phyloP scores from a whole-genome alignment of 2,113 vertebrate genomes.

The Clinocottus analis region DNA sequence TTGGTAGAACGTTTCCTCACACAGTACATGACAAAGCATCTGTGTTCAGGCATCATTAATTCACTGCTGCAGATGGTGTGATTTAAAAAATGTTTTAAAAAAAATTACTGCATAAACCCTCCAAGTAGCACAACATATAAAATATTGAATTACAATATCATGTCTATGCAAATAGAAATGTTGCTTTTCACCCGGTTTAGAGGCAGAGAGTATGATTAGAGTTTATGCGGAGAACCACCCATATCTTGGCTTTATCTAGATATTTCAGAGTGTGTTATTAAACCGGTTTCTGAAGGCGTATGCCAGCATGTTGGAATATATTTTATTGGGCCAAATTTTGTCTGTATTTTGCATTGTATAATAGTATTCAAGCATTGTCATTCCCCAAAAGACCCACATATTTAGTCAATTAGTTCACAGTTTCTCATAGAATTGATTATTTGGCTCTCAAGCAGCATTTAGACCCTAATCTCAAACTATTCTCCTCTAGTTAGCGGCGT shows the following conservation, averaged over 20 bases:
- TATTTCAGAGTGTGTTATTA: no score
- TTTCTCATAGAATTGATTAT: neutral
- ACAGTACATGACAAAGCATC: slow-evolving; percentile 16
- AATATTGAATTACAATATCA: neutral
- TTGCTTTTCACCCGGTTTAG: neutral
- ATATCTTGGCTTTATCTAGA: neutral
- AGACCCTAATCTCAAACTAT: neutral
- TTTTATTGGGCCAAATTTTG: neutral
- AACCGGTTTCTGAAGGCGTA: neutral
- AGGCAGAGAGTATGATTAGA: neutral
- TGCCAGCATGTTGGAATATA: neutral
- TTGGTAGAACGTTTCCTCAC: neutral
- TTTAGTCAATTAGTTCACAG: neutral
- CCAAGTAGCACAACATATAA: neutral
- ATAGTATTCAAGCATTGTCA: neutral
- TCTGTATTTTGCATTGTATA: neutral
- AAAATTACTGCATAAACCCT: slow-evolving; percentile 1
- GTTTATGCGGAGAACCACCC: neutral
- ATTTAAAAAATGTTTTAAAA: no score
- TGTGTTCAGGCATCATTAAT: slow-evolving; percentile 22
- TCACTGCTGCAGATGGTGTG: slow-evolving; percentile 40
- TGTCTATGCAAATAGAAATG: neutral
- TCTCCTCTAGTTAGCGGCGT: slow-evolving; percentile 50
- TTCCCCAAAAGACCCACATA: neutral
- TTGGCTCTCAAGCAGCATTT: neutral